A percentile compares a stretch with the other conserved stretches of the same genome.
Evolutionary conservation across 2,113 vertebrate genomes (phyloP).

Genomic region (Embiotoca jacksoni): DNA sequence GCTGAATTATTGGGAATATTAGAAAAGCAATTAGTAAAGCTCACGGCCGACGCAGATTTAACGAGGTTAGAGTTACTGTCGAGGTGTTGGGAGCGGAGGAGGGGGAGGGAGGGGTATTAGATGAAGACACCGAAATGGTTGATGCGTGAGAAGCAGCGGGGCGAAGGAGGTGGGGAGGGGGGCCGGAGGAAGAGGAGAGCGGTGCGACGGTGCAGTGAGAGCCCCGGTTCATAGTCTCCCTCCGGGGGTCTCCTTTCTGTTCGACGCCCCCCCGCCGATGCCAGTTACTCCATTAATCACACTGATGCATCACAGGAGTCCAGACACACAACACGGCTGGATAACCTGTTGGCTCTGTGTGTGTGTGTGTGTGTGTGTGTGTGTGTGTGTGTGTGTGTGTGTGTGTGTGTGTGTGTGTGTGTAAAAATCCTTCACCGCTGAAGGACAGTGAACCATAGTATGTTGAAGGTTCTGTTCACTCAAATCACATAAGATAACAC

Average conservation of each 20-base stretch:
- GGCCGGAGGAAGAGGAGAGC: neutral
- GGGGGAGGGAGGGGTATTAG: slow-evolving; percentile 37
- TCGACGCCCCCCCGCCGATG: slow-evolving; percentile 39
- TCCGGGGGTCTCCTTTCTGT: slow-evolving; percentile 57
- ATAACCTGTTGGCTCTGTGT: slow-evolving; percentile 55
- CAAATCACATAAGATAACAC: too few relatives aligned
- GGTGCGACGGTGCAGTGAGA: slow-evolving; percentile 43
- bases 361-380: slow-evolving; percentile 4
- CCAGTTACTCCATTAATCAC: slow-evolving; percentile 78
- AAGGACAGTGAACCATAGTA: too few relatives aligned
- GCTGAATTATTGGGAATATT: slow-evolving; percentile 78
- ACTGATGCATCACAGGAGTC: slow-evolving; percentile 70
- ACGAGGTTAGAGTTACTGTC: slow-evolving; percentile 68
- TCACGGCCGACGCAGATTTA: slow-evolving; percentile 51
- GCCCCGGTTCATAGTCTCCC: slow-evolving; percentile 51
- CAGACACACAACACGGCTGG: slow-evolving; percentile 68
- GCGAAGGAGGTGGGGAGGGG: neutral
- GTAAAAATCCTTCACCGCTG: neutral
- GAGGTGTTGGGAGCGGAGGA: slow-evolving; percentile 3
- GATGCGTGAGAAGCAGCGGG: slow-evolving; percentile 12
- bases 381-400: slow-evolving; percentile 6
- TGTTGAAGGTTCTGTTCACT: too few relatives aligned
- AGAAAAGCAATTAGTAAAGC: slow-evolving; percentile 78
- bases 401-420: slow-evolving; percentile 8
- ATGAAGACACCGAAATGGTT: slow-evolving; percentile 55